These are phyloP conservation scores for Tragulus kanchil DNA, from an alignment of 2,113 vertebrate species.

Conservation along the genomic window DNA sequence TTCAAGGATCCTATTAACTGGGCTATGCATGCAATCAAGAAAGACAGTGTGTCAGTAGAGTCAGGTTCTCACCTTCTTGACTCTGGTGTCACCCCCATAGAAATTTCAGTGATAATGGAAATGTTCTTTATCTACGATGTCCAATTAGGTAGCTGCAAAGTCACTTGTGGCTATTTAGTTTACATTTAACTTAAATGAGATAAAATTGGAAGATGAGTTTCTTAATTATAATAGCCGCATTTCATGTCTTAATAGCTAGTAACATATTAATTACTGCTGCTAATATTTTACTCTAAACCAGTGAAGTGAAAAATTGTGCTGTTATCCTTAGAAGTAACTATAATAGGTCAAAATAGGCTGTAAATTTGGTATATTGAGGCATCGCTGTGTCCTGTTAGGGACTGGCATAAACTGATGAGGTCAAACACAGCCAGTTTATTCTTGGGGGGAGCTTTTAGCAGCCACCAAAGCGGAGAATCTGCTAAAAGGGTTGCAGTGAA, in stretches of 20 bases:
- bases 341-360: neutral
- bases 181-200: neutral
- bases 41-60: neutral
- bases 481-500: neutral
- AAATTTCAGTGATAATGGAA: neutral
- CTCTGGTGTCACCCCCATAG: neutral
- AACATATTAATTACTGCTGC: neutral
- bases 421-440: slow-evolving; percentile 12
- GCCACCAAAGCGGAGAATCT: neutral
- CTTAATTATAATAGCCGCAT: neutral
- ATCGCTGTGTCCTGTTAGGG: neutral
- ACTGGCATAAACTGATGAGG: slow-evolving; percentile 28
- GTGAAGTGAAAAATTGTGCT: neutral
- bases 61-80: neutral
- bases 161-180: neutral
- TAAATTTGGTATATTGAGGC: neutral
- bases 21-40: neutral
- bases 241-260: neutral
- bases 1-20: neutral
- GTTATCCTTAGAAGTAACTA: neutral
- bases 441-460: neutral
- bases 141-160: neutral
- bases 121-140: neutral
- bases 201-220: slow-evolving; percentile 26
- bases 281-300: neutral